phyloP scores from a whole-genome alignment of 2,113 vertebrate genomes.

The Neodontobutis hainanensis region DNA sequence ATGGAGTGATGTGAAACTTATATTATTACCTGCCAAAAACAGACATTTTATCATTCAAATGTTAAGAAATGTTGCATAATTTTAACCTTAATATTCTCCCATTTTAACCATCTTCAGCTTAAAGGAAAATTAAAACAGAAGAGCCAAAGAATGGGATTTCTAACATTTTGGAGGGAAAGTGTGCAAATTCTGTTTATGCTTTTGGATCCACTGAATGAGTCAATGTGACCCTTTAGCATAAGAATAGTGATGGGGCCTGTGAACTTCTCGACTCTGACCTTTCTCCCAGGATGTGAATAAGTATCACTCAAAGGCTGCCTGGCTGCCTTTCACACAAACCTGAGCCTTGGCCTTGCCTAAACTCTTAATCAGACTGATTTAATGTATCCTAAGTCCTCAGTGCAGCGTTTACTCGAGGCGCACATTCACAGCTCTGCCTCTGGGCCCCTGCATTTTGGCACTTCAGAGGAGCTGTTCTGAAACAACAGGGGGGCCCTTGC shows the following conservation, averaged over 20 bases:
- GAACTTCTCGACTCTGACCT: conserved; percentile 74
- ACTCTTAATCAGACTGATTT: conserved; percentile 75
- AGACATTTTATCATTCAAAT: no score
- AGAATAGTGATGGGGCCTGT: conserved; percentile 72
- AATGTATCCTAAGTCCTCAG: conserved; percentile 68
- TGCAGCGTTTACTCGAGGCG: conserved; percentile 41
- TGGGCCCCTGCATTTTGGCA: conserved; percentile 51
- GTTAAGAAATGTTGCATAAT: not conserved
- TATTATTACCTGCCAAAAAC: no score
- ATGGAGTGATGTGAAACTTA: not conserved
- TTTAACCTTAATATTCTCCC: not conserved
- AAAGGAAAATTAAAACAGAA: not conserved
- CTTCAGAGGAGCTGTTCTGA: conserved; percentile 54
- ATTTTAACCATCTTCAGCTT: conserved; percentile 2
- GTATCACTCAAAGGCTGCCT: conserved; percentile 63
- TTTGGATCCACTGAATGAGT: conserved; percentile 46
- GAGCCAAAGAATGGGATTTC: conserved; percentile 1
- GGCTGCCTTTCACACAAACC: conserved; percentile 60
- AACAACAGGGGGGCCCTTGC: conserved; percentile 55
- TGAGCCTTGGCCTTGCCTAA: conserved; percentile 61
- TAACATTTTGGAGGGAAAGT: conserved; percentile 74
- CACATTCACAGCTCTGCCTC: conserved; percentile 40
- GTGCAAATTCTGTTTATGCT: conserved; percentile 46
- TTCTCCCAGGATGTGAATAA: conserved; percentile 70
- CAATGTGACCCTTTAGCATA: conserved; percentile 68